Conservation (phyloP, 2,113 vertebrate genomes). For the Tonatia bakeri region DNA sequence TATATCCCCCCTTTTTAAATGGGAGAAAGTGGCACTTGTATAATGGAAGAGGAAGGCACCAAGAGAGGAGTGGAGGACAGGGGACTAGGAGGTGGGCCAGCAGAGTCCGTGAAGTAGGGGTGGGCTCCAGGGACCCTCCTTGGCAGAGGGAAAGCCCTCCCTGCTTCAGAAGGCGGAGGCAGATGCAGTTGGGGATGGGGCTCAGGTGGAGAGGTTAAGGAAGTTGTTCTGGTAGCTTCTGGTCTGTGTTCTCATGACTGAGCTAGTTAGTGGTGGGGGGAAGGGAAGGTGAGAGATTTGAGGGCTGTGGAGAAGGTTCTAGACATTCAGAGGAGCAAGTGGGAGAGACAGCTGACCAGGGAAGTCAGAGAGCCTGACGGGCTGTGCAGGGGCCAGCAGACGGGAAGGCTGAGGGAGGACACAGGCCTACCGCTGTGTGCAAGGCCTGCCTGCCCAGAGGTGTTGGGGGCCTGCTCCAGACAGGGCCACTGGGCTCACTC, state of each 20-base stretch:
- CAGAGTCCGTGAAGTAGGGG: background rate
- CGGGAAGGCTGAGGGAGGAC: background rate
- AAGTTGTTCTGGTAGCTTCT: background rate
- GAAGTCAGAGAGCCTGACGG: background rate
- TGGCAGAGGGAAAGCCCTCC: background rate
- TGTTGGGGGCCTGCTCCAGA: background rate
- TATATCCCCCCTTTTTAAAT: background rate
- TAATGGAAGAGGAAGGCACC: background rate
- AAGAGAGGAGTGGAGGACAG: background rate
- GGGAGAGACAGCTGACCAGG: background rate
- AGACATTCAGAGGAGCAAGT: background rate
- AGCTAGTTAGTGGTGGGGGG: background rate
- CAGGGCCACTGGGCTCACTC: background rate
- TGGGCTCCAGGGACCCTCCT: background rate
- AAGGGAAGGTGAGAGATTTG: background rate
- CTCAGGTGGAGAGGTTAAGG: background rate
- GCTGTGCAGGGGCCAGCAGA: background rate
- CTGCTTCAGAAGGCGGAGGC: too few relatives aligned
- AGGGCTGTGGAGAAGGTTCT: background rate
- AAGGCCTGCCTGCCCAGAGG: background rate
- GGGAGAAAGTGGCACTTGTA: background rate
- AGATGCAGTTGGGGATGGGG: background rate
- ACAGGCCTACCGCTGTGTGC: too few relatives aligned
- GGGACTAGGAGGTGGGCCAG: background rate
- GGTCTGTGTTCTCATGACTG: background rate